Base-by-base conservation (phyloP, 2,797 vertebrate species). In the Oryzias dopingdopingensis region DNA sequence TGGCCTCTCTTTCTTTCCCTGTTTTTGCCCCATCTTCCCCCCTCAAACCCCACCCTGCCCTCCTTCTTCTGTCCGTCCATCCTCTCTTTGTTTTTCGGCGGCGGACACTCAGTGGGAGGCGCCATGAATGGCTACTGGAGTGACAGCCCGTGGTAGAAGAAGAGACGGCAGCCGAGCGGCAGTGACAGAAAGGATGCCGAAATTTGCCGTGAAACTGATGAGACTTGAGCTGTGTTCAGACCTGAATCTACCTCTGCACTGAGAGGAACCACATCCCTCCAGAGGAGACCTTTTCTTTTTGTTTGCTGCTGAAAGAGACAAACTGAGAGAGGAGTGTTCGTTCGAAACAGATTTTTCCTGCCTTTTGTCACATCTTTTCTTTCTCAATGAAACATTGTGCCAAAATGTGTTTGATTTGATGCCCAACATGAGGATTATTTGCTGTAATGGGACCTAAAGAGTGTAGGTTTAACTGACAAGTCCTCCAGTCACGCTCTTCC, bases 71-170 rank as follows among this genome's bases (percentile, higher is more conserved):
- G 58, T 86, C 76, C 66, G 47, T 86, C 78, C 82, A 80, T 86
- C 79, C 83, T 73, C 75, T 80, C 74, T 75, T 71, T 83, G 67
- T 85, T 86, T 86, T 42, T 82, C 18, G 83, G 78, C 82, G 84
- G 49, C 65, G 75, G 80, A 77, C 68, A 59, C 72, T 81, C 85
- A 87, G 86, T 88, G 74, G 90, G 89, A 80, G 90, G 89, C 77
- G 86, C 91, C 37, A 86, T 91, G 83, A 93, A 90, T 61, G 91
- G 92, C 84, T 91, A 91, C 88, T 93, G 92, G 92, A 93, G 88
- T 70, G 91, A 92, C 92, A 92, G 90, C 76, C 88, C 90, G 3
- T 90, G 90, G 88, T 92, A 92, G 87, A 88, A 75, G 82, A 90
- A 70, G 67, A 86, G 32, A 37, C 32, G 32, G 70, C 16, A 13